Percentiles rank a stretch among this genome's conserved stretches.
Conservation (phyloP, 2,113 vertebrate species). For the Suncus etruscus region DNA sequence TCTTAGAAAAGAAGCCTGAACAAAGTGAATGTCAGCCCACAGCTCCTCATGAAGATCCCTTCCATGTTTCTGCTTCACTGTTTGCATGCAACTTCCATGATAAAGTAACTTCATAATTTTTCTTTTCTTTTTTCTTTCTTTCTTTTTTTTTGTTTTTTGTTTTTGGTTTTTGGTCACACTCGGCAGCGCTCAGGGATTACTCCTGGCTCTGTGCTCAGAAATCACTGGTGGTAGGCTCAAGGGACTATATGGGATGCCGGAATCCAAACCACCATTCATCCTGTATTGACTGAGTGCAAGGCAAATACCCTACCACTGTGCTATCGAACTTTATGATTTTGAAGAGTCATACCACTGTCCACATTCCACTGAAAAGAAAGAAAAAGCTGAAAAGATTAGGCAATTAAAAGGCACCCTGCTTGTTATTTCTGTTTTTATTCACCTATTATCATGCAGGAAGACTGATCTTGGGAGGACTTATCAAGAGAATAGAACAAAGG, state of each 20-base stretch:
- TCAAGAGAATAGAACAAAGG: neutral
- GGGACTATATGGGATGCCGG: no score
- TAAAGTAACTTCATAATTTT: neutral
- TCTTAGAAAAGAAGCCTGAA: neutral
- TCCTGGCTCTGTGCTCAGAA: no score
- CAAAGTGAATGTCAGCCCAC: neutral
- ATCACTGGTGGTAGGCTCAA: no score
- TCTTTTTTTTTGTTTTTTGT: no score
- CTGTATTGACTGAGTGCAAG: no score
- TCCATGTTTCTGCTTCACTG: neutral
- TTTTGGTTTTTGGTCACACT: no score
- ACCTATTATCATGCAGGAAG: neutral
- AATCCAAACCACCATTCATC: no score
- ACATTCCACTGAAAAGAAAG: neutral
- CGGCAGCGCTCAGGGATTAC: no score
- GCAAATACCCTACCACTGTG: no score
- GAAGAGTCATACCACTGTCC: neutral
- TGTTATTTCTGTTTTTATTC: slow-evolving; percentile 40
- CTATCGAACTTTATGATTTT: neutral
- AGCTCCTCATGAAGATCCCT: neutral
- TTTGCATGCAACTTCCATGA: neutral
- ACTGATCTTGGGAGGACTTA: neutral
- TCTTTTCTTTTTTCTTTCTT: no score
- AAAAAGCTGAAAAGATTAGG: neutral
- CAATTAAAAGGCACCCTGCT: neutral